Percentiles rank a stretch among this genome's conserved stretches.
Evolutionary conservation across 1,140 invertebrate species (phyloP).

Genomic region (Cydia fagiglandana): DNA sequence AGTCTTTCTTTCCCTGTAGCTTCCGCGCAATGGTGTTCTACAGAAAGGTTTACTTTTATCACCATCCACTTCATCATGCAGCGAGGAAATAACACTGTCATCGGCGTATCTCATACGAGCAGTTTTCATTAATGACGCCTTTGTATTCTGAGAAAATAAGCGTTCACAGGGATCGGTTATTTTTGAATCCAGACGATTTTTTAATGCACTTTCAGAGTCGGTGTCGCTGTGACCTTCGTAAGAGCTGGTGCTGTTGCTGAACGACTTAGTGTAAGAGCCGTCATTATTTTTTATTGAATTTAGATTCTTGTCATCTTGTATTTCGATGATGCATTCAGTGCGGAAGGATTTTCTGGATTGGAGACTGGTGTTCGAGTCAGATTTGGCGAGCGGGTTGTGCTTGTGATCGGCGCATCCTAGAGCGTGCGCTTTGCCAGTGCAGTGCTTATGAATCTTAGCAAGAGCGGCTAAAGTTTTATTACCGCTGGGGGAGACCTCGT

Average conservation of each 20-base stretch:
- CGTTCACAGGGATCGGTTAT: constrained; percentile 70
- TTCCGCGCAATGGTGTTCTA: constrained; percentile 72
- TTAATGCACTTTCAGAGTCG: constrained; percentile 75
- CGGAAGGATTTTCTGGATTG: constrained; percentile 69
- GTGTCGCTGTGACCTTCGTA: constrained; percentile 80
- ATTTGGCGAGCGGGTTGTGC: constrained; percentile 64
- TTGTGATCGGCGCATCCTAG: constrained; percentile 78
- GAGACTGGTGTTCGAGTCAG: constrained; percentile 72
- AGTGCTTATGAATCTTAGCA: constrained; percentile 83
- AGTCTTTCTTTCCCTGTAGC: constrained; percentile 72
- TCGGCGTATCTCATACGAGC: constrained; percentile 80
- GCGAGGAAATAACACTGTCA: constrained; percentile 55
- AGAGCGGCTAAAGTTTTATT: constrained; percentile 78
- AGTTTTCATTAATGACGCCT: constrained; percentile 80
- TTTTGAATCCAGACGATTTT: constrained; percentile 50
- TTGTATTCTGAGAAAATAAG: constrained; percentile 79
- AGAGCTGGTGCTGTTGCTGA: constrained; percentile 79
- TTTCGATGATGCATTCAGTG: constrained; percentile 74
- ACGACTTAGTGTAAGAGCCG: constrained; percentile 66
- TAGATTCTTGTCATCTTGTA: constrained; percentile 63
- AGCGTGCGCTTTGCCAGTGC: constrained; percentile 85
- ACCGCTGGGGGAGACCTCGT: constrained; percentile 78
- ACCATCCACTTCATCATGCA: constrained; percentile 67
- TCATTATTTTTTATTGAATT: constrained; percentile 53
- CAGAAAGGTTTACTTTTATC: constrained; percentile 66